Evolutionary conservation across 2,888 invertebrate species (phyloP).

Genomic region (Epinotia demarniana): DNA sequence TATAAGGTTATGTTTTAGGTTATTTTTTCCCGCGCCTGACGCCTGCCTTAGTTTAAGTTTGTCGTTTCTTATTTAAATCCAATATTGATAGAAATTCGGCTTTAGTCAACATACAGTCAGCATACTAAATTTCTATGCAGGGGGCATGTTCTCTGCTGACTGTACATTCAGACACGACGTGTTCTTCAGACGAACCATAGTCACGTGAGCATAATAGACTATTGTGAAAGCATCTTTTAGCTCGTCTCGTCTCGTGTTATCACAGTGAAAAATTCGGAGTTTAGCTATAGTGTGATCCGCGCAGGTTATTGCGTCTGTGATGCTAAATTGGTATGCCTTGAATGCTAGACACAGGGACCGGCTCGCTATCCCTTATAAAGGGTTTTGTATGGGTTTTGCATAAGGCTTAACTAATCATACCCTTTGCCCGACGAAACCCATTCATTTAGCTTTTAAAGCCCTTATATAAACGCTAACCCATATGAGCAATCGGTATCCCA

Average conservation of each 20-base stretch:
- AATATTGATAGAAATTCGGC: not conserved
- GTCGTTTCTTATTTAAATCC: slow-evolving; percentile 12
- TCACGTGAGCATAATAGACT: not conserved
- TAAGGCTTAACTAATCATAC: too few species aligned
- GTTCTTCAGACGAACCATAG: not conserved
- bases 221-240: not conserved
- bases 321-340: too few species aligned
- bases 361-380: too few species aligned
- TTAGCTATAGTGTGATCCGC: not conserved
- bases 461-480: too few species aligned
- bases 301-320: not conserved
- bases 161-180: not conserved
- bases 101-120: not conserved
- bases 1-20: slow-evolving; percentile 16
- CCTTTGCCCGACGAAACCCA: too few species aligned
- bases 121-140: too few species aligned
- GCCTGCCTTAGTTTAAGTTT: slow-evolving; percentile 28
- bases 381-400: too few species aligned
- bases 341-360: too few species aligned
- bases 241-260: slow-evolving; percentile 3
- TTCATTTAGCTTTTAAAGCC: too few species aligned
- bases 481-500: too few species aligned
- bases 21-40: slow-evolving; percentile 27
- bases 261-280: slow-evolving; percentile 2
- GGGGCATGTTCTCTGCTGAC: too few species aligned